A percentile compares a stretch with the other conserved stretches of the same genome.
Evolutionary conservation across 53 echinoderm and acorn worm species (phyloP).

Genomic region (Henricia sp.): DNA sequence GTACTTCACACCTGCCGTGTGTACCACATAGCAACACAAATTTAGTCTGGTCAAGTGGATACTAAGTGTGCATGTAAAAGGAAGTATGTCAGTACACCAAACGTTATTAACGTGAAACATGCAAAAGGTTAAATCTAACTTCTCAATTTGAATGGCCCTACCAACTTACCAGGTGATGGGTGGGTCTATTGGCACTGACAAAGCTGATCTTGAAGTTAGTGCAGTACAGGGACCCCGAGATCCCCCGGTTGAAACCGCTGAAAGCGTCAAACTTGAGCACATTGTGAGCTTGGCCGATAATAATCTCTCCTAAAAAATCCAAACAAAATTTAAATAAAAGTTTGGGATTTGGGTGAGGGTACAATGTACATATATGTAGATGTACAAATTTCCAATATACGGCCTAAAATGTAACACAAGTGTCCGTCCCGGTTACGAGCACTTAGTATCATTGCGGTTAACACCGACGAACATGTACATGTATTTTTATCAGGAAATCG

Average conservation of each 20-base stretch:
- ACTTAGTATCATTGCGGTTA: too few relatives aligned
- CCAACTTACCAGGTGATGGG: constrained; percentile 80
- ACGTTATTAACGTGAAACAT: too few relatives aligned
- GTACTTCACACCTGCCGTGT: too few relatives aligned
- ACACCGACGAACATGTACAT: too few relatives aligned
- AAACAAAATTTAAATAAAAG: background rate
- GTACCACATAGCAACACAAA: too few relatives aligned
- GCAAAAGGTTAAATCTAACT: too few relatives aligned
- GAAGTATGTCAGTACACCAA: too few relatives aligned
- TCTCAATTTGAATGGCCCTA: too few relatives aligned
- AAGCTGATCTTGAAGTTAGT: constrained; percentile 99
- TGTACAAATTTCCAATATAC: background rate
- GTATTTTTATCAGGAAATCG: background rate
- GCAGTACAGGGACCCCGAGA: constrained; percentile 90
- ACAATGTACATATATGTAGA: background rate
- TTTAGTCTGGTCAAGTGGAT: too few relatives aligned
- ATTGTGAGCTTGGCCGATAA: constrained; percentile 94
- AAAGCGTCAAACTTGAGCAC: constrained; percentile 97
- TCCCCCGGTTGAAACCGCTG: constrained; percentile 89
- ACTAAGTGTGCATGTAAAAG: too few relatives aligned
- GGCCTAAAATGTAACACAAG: too few relatives aligned
- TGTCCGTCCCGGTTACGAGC: too few relatives aligned
- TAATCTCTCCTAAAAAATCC: constrained; percentile 80
- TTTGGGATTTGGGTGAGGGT: background rate
- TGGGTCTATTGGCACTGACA: constrained; percentile 83